Evolutionary conservation across 2,113 vertebrate genomes (phyloP), one percentile per base, ranked within the genome.

Genomic region (Poeciliopsis retropinna): DNA sequence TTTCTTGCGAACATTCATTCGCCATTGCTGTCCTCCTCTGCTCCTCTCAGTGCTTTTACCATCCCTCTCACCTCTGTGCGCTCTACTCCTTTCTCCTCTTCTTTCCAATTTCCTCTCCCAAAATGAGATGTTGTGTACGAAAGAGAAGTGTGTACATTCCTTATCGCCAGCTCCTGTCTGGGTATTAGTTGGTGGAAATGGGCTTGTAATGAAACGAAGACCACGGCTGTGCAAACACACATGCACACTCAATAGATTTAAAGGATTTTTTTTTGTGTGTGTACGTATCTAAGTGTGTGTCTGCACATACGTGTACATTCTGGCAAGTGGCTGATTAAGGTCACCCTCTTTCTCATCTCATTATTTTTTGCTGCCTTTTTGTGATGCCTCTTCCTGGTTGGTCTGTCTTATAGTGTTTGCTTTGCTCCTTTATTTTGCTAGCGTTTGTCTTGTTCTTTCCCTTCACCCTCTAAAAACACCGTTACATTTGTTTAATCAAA

Each of bases 81-180:
- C 79, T 82, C 76, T 84, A 71, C 76, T 84, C 85, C 89, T 91
- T 89, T 92, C 82, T 89, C 78, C 68, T 83, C 89, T 81, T 88
- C 86, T 81, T 90, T 93, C 90, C 88, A 93, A 92, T 92, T 92
- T 91, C 91, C 87, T 87, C 84, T 77, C 82, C 89, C 88, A 76
- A 88, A 90, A 91, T 91, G 88, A 91, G 91, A 84, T 90, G 89
- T 89, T 91, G 89, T 87, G 82, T 87, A 82, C 79, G 62, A 85
- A 76, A 74, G 70, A 71, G 88, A 57, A 76, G 87, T 83, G 87
- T 88, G 84, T 78, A 78, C 84, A 68, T 89, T 89, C 83, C 89
- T 91, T 92, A 89, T 91, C 86, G 5, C 77, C 66, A 19, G 81
- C 77, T 89, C 64, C 86, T 83, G 87, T 86, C 75, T 27, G 65